Percentiles rank a stretch among this genome's conserved stretches.
Evolutionary conservation across 1,140 invertebrate species (phyloP).

Genomic region (Drosophila pseudoananassae): DNA sequence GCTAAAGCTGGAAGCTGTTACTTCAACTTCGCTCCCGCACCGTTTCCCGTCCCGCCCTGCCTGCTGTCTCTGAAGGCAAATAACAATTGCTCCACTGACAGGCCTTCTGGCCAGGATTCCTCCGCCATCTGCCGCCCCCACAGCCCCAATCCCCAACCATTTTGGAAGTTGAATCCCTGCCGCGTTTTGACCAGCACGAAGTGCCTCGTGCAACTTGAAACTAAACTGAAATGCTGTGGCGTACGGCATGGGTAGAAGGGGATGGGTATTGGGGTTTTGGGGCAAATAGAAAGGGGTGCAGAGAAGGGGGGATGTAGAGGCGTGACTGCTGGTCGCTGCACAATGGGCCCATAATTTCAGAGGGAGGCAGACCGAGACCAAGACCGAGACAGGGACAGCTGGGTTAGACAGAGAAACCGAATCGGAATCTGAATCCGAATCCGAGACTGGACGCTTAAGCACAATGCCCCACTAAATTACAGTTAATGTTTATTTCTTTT

Average conservation of each 20-base stretch:
- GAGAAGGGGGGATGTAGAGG: conserved; percentile 4
- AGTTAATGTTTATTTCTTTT: conserved; percentile 82
- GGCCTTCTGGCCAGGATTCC: conserved; percentile 50
- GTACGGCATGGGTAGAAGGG: too few species aligned
- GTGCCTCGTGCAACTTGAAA: conserved; percentile 76
- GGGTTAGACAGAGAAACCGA: conserved; percentile 46
- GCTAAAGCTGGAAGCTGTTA: conserved; percentile 39
- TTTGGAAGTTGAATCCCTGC: conserved; percentile 42
- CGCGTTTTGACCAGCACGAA: conserved; percentile 79
- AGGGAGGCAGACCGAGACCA: conserved; percentile 41
- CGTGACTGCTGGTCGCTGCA: conserved; percentile 44
- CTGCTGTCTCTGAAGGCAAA: conserved; percentile 52
- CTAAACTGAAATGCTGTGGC: conserved; percentile 42
- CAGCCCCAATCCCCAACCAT: not conserved
- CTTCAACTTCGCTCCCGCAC: not conserved
- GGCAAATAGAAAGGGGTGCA: not conserved
- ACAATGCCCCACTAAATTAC: conserved; percentile 82
- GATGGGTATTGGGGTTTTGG: too few species aligned
- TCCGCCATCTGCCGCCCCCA: not conserved
- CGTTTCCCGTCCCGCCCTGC: not conserved
- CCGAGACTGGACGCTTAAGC: conserved; percentile 72
- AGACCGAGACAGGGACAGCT: conserved; percentile 8
- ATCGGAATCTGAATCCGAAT: conserved; percentile 43
- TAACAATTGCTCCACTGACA: conserved; percentile 80
- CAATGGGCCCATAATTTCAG: conserved; percentile 77